A percentile compares a stretch with the other conserved stretches of the same genome.
Conservation (phyloP, 2,797 vertebrate species). For the Eulemur rubriventer region DNA sequence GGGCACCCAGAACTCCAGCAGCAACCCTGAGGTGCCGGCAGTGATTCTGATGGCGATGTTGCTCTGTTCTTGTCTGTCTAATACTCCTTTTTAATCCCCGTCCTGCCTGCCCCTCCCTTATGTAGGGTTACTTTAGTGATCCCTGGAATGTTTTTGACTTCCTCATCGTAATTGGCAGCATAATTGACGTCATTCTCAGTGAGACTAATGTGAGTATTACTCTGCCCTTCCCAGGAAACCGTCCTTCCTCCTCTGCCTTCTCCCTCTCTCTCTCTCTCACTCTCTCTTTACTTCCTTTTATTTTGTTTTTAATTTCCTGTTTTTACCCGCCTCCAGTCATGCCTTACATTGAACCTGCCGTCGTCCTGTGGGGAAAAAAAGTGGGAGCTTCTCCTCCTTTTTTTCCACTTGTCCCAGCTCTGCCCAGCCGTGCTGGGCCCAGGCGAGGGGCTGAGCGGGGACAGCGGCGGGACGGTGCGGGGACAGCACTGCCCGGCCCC, state of each 20-base stretch:
- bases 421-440: conserved; percentile 81
- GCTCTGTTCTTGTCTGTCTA: conserved; percentile 90
- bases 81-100: conserved; percentile 92
- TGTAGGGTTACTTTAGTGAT: conserved; percentile 99
- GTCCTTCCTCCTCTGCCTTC: conserved; percentile 80
- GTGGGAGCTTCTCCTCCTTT: conserved; percentile 84
- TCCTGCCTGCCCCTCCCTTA: conserved; percentile 94
- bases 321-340: conserved; percentile 84
- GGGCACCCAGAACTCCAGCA: conserved; percentile 51
- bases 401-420: conserved; percentile 84
- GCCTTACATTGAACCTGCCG: conserved; percentile 87
- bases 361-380: conserved; percentile 87
- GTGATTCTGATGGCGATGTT: conserved; percentile 85
- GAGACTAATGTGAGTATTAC: conserved; percentile 99
- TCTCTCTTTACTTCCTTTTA: conserved; percentile 83
- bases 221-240: conserved; percentile 87
- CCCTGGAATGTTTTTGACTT: conserved; percentile 99
- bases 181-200: conserved; percentile 99
- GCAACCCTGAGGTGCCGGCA: conserved; percentile 75
- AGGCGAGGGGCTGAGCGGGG: conserved; percentile 79
- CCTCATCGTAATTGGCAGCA: conserved; percentile 99
- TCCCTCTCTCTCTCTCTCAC: conserved; percentile 75
- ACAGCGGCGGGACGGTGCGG: conserved; percentile 75
- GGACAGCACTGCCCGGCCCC: conserved; percentile 77
- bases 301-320: conserved; percentile 81